phyloP scores from a whole-genome alignment of 2,888 invertebrate genomes.

The Polydrusus cervinus region DNA sequence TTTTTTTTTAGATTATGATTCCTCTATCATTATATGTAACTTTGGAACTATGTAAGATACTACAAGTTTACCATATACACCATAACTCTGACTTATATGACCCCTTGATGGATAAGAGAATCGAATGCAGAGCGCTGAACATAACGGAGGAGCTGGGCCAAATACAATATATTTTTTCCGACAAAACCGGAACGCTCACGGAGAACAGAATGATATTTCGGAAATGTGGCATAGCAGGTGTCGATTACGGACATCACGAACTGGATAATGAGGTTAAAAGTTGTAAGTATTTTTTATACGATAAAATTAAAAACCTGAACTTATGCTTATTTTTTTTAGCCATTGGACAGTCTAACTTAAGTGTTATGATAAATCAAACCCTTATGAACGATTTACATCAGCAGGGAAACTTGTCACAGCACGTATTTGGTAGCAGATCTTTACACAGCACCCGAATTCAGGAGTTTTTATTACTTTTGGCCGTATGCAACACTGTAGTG shows the following conservation, averaged over 20 bases:
- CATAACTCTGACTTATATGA: slow-evolving; percentile 93
- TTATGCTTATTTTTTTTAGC: slow-evolving; percentile 56
- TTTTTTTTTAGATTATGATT: slow-evolving; percentile 85
- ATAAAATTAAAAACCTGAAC: too few relatives aligned
- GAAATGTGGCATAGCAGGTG: slow-evolving; percentile 90
- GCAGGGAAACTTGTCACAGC: slow-evolving; percentile 62
- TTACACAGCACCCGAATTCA: slow-evolving; percentile 83
- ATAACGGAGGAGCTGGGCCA: slow-evolving; percentile 98
- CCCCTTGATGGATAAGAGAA: slow-evolving; percentile 84
- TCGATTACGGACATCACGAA: slow-evolving; percentile 90
- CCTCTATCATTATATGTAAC: slow-evolving; percentile 97
- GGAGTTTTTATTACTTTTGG: slow-evolving; percentile 92
- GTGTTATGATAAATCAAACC: slow-evolving; percentile 72
- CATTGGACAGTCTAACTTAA: slow-evolving; percentile 64
- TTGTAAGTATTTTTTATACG: slow-evolving; percentile 59
- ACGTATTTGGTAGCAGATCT: slow-evolving; percentile 60
- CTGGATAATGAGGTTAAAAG: slow-evolving; percentile 77
- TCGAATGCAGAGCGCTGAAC: slow-evolving; percentile 95
- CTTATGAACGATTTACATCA: slow-evolving; percentile 73
- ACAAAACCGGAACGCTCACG: slow-evolving; percentile 98
- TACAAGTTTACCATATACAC: slow-evolving; percentile 96
- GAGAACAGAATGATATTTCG: slow-evolving; percentile 98
- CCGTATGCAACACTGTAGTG: slow-evolving; percentile 97
- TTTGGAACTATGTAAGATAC: slow-evolving; percentile 95
- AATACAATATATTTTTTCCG: slow-evolving; percentile 94